These are phyloP conservation scores for Carposina sasakii DNA, from an alignment of 1,140 invertebrate genomes.

Conservation along the genomic window DNA sequence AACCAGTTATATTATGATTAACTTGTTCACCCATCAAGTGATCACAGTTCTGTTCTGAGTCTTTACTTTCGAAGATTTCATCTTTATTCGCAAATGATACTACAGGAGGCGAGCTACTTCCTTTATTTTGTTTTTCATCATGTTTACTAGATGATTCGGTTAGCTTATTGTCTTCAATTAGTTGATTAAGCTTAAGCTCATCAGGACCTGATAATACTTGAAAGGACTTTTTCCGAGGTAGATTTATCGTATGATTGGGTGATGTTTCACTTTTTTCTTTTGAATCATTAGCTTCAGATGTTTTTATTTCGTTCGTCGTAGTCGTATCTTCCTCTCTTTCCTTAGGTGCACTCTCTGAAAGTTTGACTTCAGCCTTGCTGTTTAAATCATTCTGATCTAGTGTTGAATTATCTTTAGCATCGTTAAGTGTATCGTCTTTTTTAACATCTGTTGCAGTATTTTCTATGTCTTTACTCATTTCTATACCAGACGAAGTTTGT, in stretches of 20 bases:
- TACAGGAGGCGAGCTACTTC: constrained; percentile 37
- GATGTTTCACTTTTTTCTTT: constrained; percentile 7
- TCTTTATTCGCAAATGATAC: constrained; percentile 58
- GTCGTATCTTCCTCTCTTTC: constrained; percentile 10
- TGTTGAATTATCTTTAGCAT: too few relatives aligned
- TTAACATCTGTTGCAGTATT: constrained; percentile 8
- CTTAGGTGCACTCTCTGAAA: too few relatives aligned
- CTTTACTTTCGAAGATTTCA: constrained; percentile 49
- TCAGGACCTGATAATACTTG: constrained; percentile 54
- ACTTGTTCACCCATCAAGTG: constrained; percentile 48
- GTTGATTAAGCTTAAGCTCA: too few relatives aligned
- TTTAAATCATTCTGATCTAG: background rate
- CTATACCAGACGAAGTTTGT: too few relatives aligned
- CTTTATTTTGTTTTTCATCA: constrained; percentile 29
- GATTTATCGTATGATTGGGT: constrained; percentile 11
- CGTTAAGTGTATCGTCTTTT: too few relatives aligned
- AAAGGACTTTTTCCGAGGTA: constrained; percentile 44
- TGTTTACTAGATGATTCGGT: background rate
- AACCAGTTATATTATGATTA: constrained; percentile 21
- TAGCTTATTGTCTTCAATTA: background rate
- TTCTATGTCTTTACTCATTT: constrained; percentile 1
- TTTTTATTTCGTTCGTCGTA: constrained; percentile 15
- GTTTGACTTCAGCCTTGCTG: constrained; percentile 8
- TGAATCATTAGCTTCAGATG: background rate
- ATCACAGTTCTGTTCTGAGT: constrained; percentile 30